Evolutionary conservation across 2,888 invertebrate species (phyloP).

Genomic region (Dryocosmus kuriphilus): DNA sequence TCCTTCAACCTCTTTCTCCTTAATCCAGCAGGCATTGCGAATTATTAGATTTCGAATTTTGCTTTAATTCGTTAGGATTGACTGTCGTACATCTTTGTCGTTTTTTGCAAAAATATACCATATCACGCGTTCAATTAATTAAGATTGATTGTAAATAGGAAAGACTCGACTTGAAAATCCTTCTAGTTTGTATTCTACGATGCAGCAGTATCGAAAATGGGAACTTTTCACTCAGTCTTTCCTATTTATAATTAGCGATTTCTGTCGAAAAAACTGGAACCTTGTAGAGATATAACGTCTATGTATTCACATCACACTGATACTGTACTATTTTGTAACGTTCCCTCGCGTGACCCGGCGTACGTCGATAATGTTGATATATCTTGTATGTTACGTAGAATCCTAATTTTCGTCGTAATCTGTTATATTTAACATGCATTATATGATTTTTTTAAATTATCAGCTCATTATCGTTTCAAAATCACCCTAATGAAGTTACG

Average conservation of each 20-base stretch:
- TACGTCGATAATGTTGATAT: constrained; percentile 38
- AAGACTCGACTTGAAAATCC: neutral
- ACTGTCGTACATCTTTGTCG: constrained; percentile 29
- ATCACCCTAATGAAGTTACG: constrained; percentile 27
- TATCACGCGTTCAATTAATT: constrained; percentile 27
- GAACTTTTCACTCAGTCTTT: constrained; percentile 10
- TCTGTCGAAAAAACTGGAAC: constrained; percentile 28
- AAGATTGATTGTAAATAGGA: constrained; percentile 25
- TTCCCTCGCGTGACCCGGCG: constrained; percentile 32
- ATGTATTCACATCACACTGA: constrained; percentile 31
- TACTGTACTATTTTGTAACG: constrained; percentile 24
- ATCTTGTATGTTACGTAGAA: constrained; percentile 26
- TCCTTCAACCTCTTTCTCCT: constrained; percentile 5
- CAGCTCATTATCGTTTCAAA: constrained; percentile 35
- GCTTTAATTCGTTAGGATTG: constrained; percentile 39
- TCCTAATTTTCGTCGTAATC: constrained; percentile 36
- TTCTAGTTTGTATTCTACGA: neutral
- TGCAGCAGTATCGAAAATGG: neutral
- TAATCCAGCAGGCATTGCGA: constrained; percentile 16
- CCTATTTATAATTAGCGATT: neutral
- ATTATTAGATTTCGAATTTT: constrained; percentile 20
- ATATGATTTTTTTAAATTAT: constrained; percentile 18
- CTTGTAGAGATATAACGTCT: constrained; percentile 31
- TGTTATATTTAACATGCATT: constrained; percentile 40
- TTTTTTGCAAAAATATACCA: constrained; percentile 39